Conservation (phyloP, 2,797 vertebrate species). For the Alexandromys oeconomus region DNA sequence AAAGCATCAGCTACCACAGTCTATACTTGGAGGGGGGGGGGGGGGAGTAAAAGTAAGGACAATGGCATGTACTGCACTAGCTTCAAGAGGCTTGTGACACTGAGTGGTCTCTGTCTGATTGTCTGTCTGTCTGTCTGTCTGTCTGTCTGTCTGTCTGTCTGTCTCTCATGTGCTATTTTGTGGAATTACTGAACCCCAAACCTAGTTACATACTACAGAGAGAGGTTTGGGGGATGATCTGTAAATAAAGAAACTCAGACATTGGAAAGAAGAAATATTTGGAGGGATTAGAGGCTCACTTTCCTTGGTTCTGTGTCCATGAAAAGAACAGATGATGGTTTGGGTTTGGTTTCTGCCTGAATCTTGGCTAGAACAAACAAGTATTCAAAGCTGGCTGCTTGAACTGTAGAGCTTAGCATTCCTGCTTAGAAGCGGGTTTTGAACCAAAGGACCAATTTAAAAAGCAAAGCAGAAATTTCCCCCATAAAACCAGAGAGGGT, state of each 20-base stretch:
- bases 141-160: neutral
- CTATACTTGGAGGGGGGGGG: neutral
- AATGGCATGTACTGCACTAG: neutral
- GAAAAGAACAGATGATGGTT: constrained; percentile 51
- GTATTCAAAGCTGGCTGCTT: constrained; percentile 66
- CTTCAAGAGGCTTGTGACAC: neutral
- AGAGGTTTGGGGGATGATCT: neutral
- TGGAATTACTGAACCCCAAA: neutral
- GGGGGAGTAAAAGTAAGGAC: neutral
- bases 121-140: neutral
- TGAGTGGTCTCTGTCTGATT: no score
- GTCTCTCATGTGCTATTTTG: neutral
- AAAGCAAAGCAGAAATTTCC: neutral
- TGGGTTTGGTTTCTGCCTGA: constrained; percentile 60
- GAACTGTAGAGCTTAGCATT: constrained; percentile 47
- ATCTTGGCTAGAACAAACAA: constrained; percentile 71
- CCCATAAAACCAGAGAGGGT: neutral
- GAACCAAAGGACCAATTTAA: constrained; percentile 39
- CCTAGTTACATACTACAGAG: neutral
- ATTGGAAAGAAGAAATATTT: neutral
- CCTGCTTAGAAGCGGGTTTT: neutral
- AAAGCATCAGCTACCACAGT: neutral
- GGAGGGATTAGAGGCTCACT: neutral
- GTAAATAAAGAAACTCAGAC: neutral
- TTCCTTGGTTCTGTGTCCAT: constrained; percentile 65